Evolutionary conservation across 2,888 invertebrate genomes (phyloP), one percentile per base, ranked within the genome.

Genomic region (Atrina japonica): DNA sequence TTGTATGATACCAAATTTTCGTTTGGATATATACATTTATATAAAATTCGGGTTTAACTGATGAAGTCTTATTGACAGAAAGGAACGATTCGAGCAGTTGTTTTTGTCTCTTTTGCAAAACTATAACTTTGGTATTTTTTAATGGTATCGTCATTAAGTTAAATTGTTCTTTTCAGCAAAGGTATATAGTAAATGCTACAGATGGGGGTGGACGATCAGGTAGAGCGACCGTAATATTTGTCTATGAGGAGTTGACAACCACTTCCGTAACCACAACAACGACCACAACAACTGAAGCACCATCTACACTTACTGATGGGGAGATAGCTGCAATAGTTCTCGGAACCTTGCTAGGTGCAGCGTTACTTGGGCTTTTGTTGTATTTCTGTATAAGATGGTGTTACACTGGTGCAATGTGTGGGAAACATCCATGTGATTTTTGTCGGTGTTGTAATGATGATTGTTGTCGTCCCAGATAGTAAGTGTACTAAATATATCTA

Each of bases 371-470:
- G 0, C 14, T 63, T 9, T 35, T 66, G 2, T n/a, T 72, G 7
- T 72, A 72, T 27, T 59, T 65, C 30, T 45, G 45, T 7, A 45
- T 66, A 23, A 47, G 66, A n/a, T 64, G 63, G 50, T 67, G 63
- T 30, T 66, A 66, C 52, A 72, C 71, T 9, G 71, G 71, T 1
- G 59, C 60, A 1, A 66, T 66, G 27, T 63, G 66, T 25, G 71
- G 71, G 23, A 63, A 66, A 6, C 56, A 66, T n/a, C 67, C 67
- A 6, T 72, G 71, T 58, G 71, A 72, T 50, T 72, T 72, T 29
- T 49, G 30, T 45, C 47, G 47, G 9, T 61, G 61, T 21, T 61
- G 61, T 47, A 47, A 27, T 29, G 49, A 49, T 23, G 30, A 25
- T 9, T 52, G 52, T 25, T 52, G 61, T 18, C 30, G 23, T 0